Conservation (phyloP, 1,140 invertebrate species). For the Drosophila tani region DNA sequence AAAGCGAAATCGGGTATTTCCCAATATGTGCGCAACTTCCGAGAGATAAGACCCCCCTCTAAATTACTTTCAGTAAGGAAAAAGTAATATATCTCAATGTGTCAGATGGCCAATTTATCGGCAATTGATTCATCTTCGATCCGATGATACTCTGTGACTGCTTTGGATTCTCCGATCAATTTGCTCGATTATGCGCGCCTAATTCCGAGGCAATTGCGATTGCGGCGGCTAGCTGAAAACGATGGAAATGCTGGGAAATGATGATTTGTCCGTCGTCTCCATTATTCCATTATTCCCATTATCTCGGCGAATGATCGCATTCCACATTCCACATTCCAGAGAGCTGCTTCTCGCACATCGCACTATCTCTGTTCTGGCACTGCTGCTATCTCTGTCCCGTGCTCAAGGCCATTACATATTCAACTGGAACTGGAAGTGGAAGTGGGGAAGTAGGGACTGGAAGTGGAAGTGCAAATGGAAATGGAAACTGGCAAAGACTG, state of each 20-base stretch:
- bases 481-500: conserved; percentile 13
- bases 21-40: not conserved
- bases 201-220: conserved; percentile 36
- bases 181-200: conserved; percentile 42
- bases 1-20: conserved; percentile 1
- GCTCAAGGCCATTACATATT: conserved; percentile 46
- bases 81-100: conserved; percentile 28
- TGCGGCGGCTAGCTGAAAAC: conserved; percentile 8
- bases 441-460: conserved; percentile 12
- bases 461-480: conserved; percentile 26
- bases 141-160: conserved; percentile 1
- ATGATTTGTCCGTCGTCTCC: conserved; percentile 35
- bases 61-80: not conserved
- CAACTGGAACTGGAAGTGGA: conserved; percentile 32
- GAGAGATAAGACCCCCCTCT: not conserved
- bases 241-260: conserved; percentile 20
- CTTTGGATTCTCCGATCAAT: conserved; percentile 32
- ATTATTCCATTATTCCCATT: conserved; percentile 35
- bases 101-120: conserved; percentile 19
- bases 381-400: conserved; percentile 18
- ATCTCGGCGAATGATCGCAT: conserved; percentile 37
- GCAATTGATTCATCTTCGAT: conserved; percentile 29
- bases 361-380: conserved; percentile 12
- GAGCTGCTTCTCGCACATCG: conserved; percentile 3
- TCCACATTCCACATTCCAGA: conserved; percentile 32